Conservation (phyloP, 2,888 invertebrate genomes). For the Heteromurus nitidus region DNA sequence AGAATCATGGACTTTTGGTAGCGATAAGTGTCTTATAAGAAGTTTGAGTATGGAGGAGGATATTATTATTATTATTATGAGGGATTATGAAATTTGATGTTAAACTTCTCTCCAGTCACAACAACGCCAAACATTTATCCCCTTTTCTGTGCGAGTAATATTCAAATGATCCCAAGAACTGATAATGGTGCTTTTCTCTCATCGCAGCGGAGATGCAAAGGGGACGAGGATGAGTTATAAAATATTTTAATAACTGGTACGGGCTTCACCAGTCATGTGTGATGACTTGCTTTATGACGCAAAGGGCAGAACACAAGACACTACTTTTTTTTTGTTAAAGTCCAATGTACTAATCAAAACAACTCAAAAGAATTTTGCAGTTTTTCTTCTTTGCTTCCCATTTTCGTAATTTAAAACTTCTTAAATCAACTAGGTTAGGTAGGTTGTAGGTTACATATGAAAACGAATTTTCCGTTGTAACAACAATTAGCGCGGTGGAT, state of each 20-base stretch:
- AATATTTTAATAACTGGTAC: constrained; percentile 52
- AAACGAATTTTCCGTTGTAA: background rate
- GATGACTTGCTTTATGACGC: constrained; percentile 49
- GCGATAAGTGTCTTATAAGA: constrained; percentile 11
- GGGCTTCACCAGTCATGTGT: constrained; percentile 35
- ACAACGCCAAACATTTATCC: constrained; percentile 1
- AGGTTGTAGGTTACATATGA: background rate
- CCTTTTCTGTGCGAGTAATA: constrained; percentile 20
- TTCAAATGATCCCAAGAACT: constrained; percentile 44
- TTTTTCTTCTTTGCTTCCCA: too few species aligned
- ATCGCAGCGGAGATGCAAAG: constrained; percentile 32
- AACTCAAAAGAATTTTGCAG: too few species aligned
- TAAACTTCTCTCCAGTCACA: constrained; percentile 20
- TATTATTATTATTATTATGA: constrained; percentile 17
- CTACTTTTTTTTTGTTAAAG: background rate
- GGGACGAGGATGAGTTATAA: constrained; percentile 36
- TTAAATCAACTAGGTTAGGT: too few species aligned
- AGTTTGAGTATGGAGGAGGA: background rate
- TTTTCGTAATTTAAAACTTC: too few species aligned
- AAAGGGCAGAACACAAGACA: background rate
- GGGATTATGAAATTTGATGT: constrained; percentile 21
- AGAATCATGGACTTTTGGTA: background rate
- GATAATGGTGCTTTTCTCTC: constrained; percentile 26
- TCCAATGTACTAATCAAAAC: too few species aligned
- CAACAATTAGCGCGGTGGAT: too few species aligned